phyloP scores from a whole-genome alignment of 2,797 vertebrate species.

The Anas acuta region DNA sequence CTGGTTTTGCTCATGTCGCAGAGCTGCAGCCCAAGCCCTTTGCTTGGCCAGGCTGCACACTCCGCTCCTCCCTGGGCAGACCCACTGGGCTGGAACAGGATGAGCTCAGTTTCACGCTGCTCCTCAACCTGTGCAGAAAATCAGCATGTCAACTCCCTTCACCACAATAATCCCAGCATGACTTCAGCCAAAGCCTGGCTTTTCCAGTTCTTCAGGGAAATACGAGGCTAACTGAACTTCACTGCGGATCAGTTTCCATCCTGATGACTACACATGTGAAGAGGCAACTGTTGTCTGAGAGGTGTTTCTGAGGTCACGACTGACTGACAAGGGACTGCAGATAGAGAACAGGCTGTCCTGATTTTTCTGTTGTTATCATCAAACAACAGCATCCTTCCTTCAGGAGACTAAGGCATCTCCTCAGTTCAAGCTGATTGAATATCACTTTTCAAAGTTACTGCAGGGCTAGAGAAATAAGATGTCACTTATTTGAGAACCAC shows the following conservation, averaged over 20 bases:
- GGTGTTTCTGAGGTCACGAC: background rate
- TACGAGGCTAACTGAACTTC: background rate
- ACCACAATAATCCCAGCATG: background rate
- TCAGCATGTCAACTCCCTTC: background rate
- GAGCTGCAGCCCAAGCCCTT: background rate
- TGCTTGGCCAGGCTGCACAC: background rate
- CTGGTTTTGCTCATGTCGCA: background rate
- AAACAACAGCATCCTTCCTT: background rate
- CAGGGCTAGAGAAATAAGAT: background rate
- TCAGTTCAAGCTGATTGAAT: background rate
- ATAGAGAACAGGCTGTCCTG: background rate
- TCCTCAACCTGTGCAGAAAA: background rate
- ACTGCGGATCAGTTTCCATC: background rate
- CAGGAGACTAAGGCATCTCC: background rate
- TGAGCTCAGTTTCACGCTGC: background rate
- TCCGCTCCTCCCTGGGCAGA: background rate
- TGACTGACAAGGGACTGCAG: background rate
- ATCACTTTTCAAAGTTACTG: background rate
- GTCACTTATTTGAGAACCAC: background rate
- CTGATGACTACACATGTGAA: background rate
- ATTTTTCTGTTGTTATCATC: background rate
- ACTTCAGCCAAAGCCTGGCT: background rate
- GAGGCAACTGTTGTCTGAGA: background rate
- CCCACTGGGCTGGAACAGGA: accelerated
- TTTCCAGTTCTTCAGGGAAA: background rate